These are phyloP conservation scores for Carcharodon carcharias DNA, from an alignment of 2,797 vertebrate genomes.

Conservation along the genomic window DNA sequence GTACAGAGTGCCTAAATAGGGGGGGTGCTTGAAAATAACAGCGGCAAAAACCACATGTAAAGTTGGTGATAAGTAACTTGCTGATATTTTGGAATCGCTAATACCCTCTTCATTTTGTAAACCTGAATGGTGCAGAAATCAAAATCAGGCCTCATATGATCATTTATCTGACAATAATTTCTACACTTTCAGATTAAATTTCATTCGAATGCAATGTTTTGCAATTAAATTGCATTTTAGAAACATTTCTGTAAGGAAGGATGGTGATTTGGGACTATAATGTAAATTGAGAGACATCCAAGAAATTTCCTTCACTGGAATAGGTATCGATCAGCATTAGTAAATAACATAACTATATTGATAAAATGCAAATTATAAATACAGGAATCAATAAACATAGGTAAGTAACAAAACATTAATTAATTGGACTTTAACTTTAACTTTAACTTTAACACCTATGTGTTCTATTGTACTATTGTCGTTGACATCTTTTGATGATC, in stretches of 20 bases:
- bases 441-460: too few relatives aligned
- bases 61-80: neutral
- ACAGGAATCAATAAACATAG: neutral
- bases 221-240: neutral
- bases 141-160: neutral
- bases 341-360: neutral
- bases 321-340: neutral
- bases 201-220: neutral
- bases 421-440: too few relatives aligned
- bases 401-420: neutral
- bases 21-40: neutral
- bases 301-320: neutral
- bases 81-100: neutral
- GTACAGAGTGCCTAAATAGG: neutral
- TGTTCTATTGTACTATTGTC: too few relatives aligned
- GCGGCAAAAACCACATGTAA: too few relatives aligned
- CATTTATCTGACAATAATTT: neutral
- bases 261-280: neutral
- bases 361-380: neutral
- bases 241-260: neutral
- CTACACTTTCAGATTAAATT: neutral
- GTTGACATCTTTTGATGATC: too few relatives aligned
- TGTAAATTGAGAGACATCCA: neutral
- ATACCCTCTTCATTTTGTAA: neutral
- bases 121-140: neutral